A percentile compares a stretch with the other conserved stretches of the same genome.
Conservation (phyloP, 2,113 vertebrate species). For the Mus musculus region DNA sequence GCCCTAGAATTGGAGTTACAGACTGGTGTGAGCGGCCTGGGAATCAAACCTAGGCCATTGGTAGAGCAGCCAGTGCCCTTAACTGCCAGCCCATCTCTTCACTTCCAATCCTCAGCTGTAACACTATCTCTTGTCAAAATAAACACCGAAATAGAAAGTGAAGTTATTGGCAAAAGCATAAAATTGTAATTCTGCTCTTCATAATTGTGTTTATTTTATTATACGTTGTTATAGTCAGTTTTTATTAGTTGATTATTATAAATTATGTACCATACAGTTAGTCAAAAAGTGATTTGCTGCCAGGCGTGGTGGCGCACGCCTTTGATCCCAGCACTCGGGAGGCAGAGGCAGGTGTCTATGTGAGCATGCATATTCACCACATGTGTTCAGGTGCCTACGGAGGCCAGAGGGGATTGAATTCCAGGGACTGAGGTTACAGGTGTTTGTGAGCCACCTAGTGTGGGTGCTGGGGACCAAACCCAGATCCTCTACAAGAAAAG, state of each 20-base stretch:
- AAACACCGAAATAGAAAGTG: constrained; percentile 81
- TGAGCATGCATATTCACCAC: neutral
- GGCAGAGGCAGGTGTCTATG: neutral
- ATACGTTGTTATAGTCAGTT: neutral
- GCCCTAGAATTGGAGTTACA: neutral
- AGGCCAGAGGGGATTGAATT: neutral
- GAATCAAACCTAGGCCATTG: neutral
- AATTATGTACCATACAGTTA: constrained; percentile 65
- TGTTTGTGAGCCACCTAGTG: neutral
- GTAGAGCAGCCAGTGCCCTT: neutral
- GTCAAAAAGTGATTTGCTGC: constrained; percentile 56
- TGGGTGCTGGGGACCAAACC: neutral
- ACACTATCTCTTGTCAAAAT: constrained; percentile 69
- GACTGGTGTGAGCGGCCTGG: neutral
- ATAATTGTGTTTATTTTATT: constrained; percentile 75
- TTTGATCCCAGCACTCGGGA: neutral
- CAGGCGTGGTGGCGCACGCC: neutral
- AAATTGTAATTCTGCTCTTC: constrained; percentile 81
- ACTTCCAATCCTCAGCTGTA: constrained; percentile 54
- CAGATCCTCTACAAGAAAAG: neutral
- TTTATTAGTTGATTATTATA: neutral
- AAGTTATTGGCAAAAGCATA: constrained; percentile 65
- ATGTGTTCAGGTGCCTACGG: neutral
- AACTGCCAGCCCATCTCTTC: neutral
- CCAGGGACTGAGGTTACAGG: neutral